A percentile compares a stretch with the other conserved stretches of the same genome.
phyloP scores from a whole-genome alignment of 2,888 invertebrate genomes.

The Ichneumoninae sp. region DNA sequence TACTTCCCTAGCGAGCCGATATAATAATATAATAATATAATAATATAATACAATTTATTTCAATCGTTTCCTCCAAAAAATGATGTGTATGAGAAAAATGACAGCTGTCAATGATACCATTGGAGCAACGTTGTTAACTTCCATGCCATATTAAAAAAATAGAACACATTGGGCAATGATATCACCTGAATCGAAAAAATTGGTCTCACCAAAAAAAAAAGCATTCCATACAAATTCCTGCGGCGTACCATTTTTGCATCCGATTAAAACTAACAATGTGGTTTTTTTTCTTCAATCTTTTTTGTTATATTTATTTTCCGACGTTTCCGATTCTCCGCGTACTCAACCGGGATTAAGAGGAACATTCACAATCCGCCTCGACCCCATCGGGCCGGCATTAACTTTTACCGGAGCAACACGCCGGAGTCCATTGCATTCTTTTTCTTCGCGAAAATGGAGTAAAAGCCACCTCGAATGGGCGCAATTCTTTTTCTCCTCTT shows the following conservation, averaged over 20 bases:
- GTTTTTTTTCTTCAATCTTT: neutral
- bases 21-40: too few relatives aligned
- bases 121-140: too few relatives aligned
- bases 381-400: conserved; percentile 48
- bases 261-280: neutral
- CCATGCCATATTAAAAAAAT: too few relatives aligned
- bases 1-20: too few relatives aligned
- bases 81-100: too few relatives aligned
- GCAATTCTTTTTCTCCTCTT: conserved; percentile 46
- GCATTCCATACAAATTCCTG: too few relatives aligned
- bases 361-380: conserved; percentile 39
- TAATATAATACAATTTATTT: too few relatives aligned
- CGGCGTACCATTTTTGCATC: too few relatives aligned
- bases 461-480: conserved; percentile 54
- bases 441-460: conserved; percentile 38
- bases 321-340: neutral
- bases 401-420: conserved; percentile 45
- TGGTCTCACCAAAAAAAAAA: neutral
- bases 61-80: too few relatives aligned
- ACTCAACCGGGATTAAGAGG: conserved; percentile 28
- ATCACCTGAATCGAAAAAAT: too few relatives aligned
- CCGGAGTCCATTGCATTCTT: conserved; percentile 36
- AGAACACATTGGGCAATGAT: too few relatives aligned
- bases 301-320: neutral
- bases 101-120: too few relatives aligned